Base-by-base conservation (phyloP, 2,113 vertebrate species). In the Heterocephalus glaber region DNA sequence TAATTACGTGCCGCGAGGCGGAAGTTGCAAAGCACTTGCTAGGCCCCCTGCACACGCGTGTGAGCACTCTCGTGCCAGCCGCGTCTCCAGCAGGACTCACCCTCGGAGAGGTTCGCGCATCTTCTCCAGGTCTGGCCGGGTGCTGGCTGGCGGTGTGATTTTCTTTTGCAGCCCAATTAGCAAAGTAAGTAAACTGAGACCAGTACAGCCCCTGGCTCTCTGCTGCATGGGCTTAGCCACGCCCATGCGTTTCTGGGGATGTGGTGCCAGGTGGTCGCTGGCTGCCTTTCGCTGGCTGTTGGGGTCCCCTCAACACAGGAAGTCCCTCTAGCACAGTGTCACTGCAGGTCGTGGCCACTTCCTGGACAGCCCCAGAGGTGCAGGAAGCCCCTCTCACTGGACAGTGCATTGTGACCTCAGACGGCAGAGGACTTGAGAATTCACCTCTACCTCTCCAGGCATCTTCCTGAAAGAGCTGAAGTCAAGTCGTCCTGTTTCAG, bases 1-100 rank as follows among this genome's bases (percentile, higher is more conserved):
- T 98, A 98, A 98, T 98, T 98, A 97, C 38, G 89, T 94, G 96
- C 95, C 66, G 56, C 97, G 94, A 97, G 97, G 95, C 89, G 95
- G 96, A 98, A 97, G 98, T 97, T 95, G 13, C 16, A 92, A 97
- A 96, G 96, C 95, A 74, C 96, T 97, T 92, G 91, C 96, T 94
- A 83, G 93, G 87, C 94, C 91, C 94, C 92, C 80, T 81, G 98
- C 94, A 98, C 96, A 95, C 93, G n/a, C 92, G 82, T 94, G 85
- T 56, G 96, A 98, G 97, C 81, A 72, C 96, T 13, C 76, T 82
- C 10, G 90, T 38, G 54, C 60, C 96, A 97, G 97, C 97, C 96
- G 94, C 54, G 76, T 80, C 41, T 44, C 52, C 83, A 61, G 97
- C 96, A 96, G 83, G 96, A 97, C 96, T 95, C 98, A 77, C 65